These are phyloP conservation scores for Cosmia trapezina DNA, from an alignment of 2,888 invertebrate species.

Conservation along the genomic window DNA sequence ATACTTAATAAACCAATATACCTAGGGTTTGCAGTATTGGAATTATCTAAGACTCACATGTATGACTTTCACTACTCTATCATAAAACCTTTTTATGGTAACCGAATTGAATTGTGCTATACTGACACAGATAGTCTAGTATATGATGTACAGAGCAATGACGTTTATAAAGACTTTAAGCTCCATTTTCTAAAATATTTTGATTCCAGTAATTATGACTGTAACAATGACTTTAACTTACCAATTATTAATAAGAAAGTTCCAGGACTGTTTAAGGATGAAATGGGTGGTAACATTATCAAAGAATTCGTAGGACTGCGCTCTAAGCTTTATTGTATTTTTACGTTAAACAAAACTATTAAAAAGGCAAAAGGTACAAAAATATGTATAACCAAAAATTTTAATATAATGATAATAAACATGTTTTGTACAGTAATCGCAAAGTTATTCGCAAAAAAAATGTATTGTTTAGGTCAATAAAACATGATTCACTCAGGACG, in stretches of 20 bases:
- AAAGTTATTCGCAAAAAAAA: no score
- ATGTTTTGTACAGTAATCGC: no score
- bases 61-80: not conserved
- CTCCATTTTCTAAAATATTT: not conserved
- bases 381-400: no score
- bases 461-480: conserved; percentile 6
- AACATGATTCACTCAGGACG: not conserved
- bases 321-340: no score
- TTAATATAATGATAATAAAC: no score
- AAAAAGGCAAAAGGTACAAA: no score
- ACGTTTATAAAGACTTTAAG: no score
- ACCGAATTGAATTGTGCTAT: not conserved
- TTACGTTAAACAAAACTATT: no score
- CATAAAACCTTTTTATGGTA: conserved; percentile 1
- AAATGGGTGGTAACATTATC: no score
- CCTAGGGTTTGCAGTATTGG: not conserved
- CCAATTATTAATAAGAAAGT: not conserved
- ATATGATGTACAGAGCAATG: no score
- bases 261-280: not conserved
- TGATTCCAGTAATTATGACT: no score
- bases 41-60: not conserved
- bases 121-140: not conserved
- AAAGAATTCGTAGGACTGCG: no score
- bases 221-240: not conserved
- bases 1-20: conserved; percentile 3